Evolutionary conservation across 1,140 invertebrate genomes (phyloP).

Genomic region (Solenopsis invicta): DNA sequence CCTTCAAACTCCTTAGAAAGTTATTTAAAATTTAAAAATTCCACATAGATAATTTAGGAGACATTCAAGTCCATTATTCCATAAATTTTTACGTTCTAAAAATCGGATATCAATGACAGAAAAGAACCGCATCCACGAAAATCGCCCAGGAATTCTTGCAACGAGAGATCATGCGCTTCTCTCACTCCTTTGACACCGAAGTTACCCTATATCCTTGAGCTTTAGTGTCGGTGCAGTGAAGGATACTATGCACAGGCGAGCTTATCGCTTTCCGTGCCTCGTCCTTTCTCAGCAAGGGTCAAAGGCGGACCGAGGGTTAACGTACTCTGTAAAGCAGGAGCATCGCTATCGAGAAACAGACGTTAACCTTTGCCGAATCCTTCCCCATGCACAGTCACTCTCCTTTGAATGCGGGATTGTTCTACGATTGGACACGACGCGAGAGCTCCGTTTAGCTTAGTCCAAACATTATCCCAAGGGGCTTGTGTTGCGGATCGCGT

Average conservation of each 20-base stretch:
- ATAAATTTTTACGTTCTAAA: background rate
- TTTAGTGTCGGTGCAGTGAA: background rate
- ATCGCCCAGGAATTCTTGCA: constrained; percentile 1
- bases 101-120: background rate
- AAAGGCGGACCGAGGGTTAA: constrained; percentile 50
- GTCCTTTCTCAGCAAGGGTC: constrained; percentile 41
- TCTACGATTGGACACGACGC: constrained; percentile 34
- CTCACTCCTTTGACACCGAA: constrained; percentile 40
- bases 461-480: constrained; percentile 42
- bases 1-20: background rate
- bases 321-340: constrained; percentile 14
- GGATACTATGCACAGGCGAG: constrained; percentile 38
- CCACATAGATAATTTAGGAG: background rate
- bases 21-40: background rate
- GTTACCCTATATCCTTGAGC: constrained; percentile 41
- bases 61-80: background rate
- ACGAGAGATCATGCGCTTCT: background rate
- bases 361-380: constrained; percentile 54
- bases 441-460: constrained; percentile 33
- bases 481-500: background rate
- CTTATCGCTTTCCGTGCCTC: constrained; percentile 1
- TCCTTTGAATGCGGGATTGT: constrained; percentile 46
- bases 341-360: constrained; percentile 26
- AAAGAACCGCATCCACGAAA: background rate
- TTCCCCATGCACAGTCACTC: background rate